Percentiles rank a stretch among this genome's conserved stretches.
phyloP scores from a whole-genome alignment of 2,888 invertebrate genomes.

The Zootermopsis nevadensis region DNA sequence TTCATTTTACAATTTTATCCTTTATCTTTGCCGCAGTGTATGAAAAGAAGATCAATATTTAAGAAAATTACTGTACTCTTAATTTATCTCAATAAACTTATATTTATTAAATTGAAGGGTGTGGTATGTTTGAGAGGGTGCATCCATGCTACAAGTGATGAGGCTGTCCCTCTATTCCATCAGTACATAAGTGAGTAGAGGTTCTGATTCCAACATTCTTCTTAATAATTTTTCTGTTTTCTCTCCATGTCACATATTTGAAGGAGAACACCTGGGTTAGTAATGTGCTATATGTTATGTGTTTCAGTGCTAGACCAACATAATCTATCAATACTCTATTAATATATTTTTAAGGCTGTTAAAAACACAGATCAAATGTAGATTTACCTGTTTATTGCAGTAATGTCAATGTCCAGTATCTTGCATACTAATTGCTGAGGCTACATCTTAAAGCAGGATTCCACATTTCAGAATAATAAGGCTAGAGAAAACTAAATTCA shows the following conservation, averaged over 20 bases:
- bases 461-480: too few species aligned
- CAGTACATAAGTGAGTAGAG: background rate
- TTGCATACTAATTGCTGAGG: too few species aligned
- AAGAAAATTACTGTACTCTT: constrained; percentile 16
- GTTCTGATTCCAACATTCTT: background rate
- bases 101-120: constrained; percentile 32
- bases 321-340: too few species aligned
- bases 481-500: too few species aligned
- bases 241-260: background rate
- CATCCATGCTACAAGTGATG: background rate
- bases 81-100: constrained; percentile 36
- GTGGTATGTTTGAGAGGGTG: constrained; percentile 3
- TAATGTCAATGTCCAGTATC: too few species aligned
- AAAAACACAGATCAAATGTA: too few species aligned
- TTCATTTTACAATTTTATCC: background rate
- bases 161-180: background rate
- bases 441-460: too few species aligned
- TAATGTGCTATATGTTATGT: background rate
- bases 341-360: too few species aligned
- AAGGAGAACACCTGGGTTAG: background rate
- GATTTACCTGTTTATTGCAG: too few species aligned
- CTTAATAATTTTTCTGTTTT: background rate
- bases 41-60: background rate
- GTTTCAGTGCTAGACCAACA: too few species aligned
- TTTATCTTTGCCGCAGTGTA: constrained; percentile 27